Conservation (phyloP, 2,113 vertebrate genomes). For the Chlorodrepanis virens region DNA sequence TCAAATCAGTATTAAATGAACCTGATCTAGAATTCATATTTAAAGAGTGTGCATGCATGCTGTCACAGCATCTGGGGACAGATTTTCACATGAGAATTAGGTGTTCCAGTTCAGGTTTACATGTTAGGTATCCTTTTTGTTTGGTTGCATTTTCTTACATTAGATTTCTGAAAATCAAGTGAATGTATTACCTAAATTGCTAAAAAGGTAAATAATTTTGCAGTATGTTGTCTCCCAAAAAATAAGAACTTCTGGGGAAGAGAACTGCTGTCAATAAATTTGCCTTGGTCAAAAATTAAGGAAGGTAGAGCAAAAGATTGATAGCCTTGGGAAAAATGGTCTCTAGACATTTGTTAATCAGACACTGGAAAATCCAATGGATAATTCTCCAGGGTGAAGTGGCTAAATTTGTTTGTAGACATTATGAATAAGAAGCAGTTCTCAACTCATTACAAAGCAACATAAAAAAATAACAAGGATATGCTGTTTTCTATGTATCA, state of each 20-base stretch:
- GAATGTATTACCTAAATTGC: background rate
- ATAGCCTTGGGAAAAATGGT: constrained; percentile 42
- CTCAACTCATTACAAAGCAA: constrained; percentile 45
- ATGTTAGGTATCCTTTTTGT: background rate
- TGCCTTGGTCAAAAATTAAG: constrained; percentile 48
- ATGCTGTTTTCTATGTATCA: background rate
- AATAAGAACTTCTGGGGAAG: background rate
- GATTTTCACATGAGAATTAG: background rate
- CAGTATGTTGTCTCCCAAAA: background rate
- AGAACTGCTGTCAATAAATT: constrained; percentile 34
- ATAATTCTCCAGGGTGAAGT: constrained; percentile 47
- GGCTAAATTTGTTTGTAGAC: constrained; percentile 65
- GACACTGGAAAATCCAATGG: constrained; percentile 49
- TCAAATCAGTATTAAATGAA: constrained; percentile 67
- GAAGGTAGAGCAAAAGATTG: constrained; percentile 30
- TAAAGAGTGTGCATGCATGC: constrained; percentile 10
- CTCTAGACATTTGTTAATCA: constrained; percentile 66
- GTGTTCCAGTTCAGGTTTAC: background rate
- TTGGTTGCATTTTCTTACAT: background rate
- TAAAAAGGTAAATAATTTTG: background rate
- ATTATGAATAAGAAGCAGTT: constrained; percentile 57
- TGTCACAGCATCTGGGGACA: background rate
- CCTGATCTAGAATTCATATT: constrained; percentile 57
- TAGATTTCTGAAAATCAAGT: background rate
- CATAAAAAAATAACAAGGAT: constrained; percentile 22